Conservation (phyloP, 2,113 vertebrate genomes). For the Desmodus rotundus region DNA sequence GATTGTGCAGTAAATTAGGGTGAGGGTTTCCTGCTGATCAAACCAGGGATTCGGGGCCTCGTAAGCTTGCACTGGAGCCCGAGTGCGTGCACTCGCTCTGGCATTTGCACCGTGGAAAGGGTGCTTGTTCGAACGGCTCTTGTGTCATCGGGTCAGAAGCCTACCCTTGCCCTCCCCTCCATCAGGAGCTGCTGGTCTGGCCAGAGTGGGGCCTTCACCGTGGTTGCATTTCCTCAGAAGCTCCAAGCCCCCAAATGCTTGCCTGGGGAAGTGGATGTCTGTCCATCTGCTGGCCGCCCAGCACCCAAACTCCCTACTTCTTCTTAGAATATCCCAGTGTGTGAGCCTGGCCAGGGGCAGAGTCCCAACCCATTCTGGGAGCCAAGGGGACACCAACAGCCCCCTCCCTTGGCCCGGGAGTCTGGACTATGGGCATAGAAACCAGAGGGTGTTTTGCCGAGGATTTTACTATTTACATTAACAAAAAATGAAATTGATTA, state of each 20-base stretch:
- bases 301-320: background rate
- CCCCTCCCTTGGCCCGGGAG: background rate
- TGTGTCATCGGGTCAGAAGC: background rate
- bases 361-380: background rate
- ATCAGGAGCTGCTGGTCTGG: background rate
- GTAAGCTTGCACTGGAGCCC: rapidly evolving
- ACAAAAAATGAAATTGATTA: background rate
- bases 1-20: background rate
- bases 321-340: background rate
- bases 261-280: background rate
- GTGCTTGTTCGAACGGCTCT: background rate
- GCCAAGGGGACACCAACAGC: background rate
- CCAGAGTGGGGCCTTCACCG: background rate
- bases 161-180: background rate
- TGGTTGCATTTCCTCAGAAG: background rate
- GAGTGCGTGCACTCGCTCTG: background rate
- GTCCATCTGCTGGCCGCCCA: rapidly evolving
- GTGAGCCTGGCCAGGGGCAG: background rate
- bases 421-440: background rate
- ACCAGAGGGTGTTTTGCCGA: background rate
- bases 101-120: rapidly evolving
- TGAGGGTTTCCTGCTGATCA: background rate
- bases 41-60: background rate
- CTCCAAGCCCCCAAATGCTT: background rate
- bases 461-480: background rate